A percentile compares a stretch with the other conserved stretches of the same genome.
Evolutionary conservation across 2,113 vertebrate genomes (phyloP).

Genomic region (Apodemus speciosus): DNA sequence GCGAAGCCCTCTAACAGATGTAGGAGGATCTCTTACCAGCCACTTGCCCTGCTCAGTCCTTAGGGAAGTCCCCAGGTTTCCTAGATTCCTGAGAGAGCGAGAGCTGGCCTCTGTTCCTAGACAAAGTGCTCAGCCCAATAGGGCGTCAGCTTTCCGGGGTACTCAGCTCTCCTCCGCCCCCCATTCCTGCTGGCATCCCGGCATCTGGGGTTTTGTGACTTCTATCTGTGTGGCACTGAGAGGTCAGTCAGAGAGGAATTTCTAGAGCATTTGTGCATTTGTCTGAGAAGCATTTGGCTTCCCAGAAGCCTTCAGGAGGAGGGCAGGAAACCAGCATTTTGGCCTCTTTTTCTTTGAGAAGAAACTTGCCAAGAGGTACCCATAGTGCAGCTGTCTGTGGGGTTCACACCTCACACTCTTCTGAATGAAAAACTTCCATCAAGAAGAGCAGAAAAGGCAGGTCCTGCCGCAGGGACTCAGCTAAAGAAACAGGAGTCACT

Average conservation of each 20-base stretch:
- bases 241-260: not conserved
- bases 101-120: constrained; percentile 11
- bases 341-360: not conserved
- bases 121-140: not conserved
- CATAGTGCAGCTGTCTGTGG: not conserved
- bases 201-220: not conserved
- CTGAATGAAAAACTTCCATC: not conserved
- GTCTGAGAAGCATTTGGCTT: constrained; percentile 9
- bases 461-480: not conserved
- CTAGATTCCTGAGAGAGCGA: not conserved
- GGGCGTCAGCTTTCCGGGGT: not conserved
- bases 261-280: not conserved
- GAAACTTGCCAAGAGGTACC: not conserved
- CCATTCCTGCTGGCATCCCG: not conserved
- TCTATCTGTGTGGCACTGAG: not conserved
- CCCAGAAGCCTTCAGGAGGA: not conserved
- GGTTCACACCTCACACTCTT: not conserved
- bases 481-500: constrained; percentile 26
- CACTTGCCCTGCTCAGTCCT: not conserved
- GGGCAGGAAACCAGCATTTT: not conserved
- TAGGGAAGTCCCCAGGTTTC: constrained; percentile 28
- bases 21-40: not conserved
- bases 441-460: not conserved
- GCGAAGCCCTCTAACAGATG: not conserved
- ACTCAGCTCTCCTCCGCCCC: not conserved